Conservation (phyloP, 2,888 invertebrate genomes). For the Tortricodes alternella region DNA sequence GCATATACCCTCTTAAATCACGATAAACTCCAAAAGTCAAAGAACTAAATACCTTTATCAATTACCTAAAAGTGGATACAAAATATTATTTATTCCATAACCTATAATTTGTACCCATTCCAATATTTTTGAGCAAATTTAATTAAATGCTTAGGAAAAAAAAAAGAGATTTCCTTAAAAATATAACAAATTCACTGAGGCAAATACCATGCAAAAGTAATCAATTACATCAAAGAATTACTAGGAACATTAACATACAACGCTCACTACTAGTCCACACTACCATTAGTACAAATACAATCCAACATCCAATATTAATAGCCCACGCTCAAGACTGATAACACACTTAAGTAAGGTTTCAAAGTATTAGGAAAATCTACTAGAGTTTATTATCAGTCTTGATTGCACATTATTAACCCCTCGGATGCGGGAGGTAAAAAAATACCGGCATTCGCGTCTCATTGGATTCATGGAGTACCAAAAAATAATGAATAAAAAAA, state of each 20-base stretch:
- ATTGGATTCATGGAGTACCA: no score
- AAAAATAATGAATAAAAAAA: no score
- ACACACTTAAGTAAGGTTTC: no score
- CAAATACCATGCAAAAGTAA: conserved; percentile 33
- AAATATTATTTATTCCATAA: conserved; percentile 36
- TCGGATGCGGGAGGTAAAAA: no score
- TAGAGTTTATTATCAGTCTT: no score
- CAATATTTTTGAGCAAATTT: conserved; percentile 59
- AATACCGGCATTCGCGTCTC: no score
- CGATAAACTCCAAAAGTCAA: conserved; percentile 38
- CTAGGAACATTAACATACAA: conserved; percentile 68
- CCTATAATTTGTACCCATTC: conserved; percentile 52
- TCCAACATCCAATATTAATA: conserved; percentile 51
- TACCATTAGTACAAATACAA: conserved; percentile 59
- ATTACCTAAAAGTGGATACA: conserved; percentile 42
- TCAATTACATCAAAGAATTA: conserved; percentile 50
- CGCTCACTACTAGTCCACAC: conserved; percentile 50
- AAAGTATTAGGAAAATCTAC: no score
- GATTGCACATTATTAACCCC: no score
- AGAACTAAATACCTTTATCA: conserved; percentile 30
- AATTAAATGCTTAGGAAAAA: conserved; percentile 42
- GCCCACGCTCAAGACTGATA: no score
- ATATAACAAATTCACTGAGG: conserved; percentile 22
- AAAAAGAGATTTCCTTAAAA: conserved; percentile 40
- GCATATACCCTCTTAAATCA: no score